Evolutionary conservation across 2,888 invertebrate species (phyloP).

Genomic region (Nesidiocoris tenuis): DNA sequence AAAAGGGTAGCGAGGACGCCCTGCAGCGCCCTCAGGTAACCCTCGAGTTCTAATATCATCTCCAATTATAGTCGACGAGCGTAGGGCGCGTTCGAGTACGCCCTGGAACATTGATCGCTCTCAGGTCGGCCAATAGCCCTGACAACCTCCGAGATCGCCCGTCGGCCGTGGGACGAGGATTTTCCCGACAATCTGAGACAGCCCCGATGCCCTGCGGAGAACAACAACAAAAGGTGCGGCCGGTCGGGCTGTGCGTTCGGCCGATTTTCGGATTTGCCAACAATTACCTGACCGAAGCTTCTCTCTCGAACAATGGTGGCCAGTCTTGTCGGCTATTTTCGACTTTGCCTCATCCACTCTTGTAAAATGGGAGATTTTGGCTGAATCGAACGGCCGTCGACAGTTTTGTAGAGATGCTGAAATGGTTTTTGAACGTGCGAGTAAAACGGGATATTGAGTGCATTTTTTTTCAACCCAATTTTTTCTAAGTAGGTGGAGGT

Average conservation of each 20-base stretch:
- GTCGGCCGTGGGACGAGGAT: neutral
- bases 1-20: constrained; percentile 7
- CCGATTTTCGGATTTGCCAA: constrained; percentile 26
- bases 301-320: neutral
- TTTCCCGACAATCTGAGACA: constrained; percentile 25
- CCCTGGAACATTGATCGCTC: neutral
- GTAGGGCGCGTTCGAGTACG: neutral
- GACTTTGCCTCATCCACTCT: no score
- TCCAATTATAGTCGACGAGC: constrained; percentile 21
- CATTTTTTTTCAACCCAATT: no score
- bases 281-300: no score
- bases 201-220: constrained; percentile 17
- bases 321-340: no score
- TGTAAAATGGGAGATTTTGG: no score
- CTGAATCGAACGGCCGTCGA: no score
- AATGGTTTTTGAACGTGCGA: no score
- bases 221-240: neutral
- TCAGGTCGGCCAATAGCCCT: neutral
- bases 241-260: neutral
- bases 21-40: constrained; percentile 17
- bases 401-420: no score
- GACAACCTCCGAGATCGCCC: neutral
- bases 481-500: no score
- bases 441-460: no score
- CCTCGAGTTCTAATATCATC: constrained; percentile 15